phyloP scores from a whole-genome alignment of 2,797 vertebrate species.

The Percopsis omiscomaycus region DNA sequence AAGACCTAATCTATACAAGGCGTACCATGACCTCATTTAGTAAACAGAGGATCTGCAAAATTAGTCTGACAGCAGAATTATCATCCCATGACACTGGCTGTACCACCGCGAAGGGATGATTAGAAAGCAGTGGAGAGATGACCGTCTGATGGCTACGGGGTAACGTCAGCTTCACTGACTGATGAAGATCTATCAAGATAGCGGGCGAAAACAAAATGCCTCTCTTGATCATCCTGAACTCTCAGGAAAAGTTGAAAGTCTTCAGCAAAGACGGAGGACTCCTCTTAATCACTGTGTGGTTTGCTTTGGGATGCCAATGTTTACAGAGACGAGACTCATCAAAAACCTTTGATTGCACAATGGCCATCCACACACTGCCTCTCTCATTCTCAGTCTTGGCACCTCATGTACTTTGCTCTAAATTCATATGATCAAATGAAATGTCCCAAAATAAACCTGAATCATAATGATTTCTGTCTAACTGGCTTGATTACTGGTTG shows the following conservation, averaged over 20 bases:
- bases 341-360: constrained; percentile 70
- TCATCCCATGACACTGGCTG: constrained; percentile 24
- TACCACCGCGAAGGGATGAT: constrained; percentile 34
- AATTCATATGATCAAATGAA: constrained; percentile 52
- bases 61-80: constrained; percentile 31
- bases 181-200: constrained; percentile 64
- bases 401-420: constrained; percentile 38
- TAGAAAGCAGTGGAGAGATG: not conserved
- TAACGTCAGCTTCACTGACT: constrained; percentile 52
- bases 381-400: constrained; percentile 47
- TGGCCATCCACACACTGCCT: constrained; percentile 52
- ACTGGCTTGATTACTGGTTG: constrained; percentile 48
- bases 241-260: constrained; percentile 72
- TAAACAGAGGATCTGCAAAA: constrained; percentile 38
- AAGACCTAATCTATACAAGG: constrained; percentile 6
- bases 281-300: constrained; percentile 71
- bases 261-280: constrained; percentile 58
- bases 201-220: constrained; percentile 64
- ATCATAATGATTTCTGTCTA: constrained; percentile 41
- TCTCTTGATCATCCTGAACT: constrained; percentile 70
- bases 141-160: constrained; percentile 20
- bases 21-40: constrained; percentile 27
- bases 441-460: constrained; percentile 53
- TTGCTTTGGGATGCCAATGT: constrained; percentile 69
- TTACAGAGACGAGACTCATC: constrained; percentile 71